phyloP scores from a whole-genome alignment of 2,888 invertebrate genomes.

The Drosophila longiperda region DNA sequence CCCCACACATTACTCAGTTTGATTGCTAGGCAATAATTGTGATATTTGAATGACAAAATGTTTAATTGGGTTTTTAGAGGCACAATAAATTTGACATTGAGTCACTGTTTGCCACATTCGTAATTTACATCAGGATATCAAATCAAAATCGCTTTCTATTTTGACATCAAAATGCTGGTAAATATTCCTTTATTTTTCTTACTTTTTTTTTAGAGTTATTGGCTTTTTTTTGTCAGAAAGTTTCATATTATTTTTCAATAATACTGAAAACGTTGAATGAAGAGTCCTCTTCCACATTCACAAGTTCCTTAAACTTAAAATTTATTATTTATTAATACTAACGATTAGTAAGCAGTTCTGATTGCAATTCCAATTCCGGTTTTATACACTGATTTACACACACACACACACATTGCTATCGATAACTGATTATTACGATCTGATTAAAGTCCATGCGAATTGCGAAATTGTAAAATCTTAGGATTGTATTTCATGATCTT shows the following conservation, averaged over 20 bases:
- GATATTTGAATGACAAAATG: slow-evolving; percentile 46
- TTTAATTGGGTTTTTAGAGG: slow-evolving; percentile 69
- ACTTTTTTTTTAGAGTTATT: background rate
- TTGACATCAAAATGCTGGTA: background rate
- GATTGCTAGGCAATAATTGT: slow-evolving; percentile 47
- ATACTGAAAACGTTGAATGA: background rate
- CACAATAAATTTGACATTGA: slow-evolving; percentile 49
- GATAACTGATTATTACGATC: slow-evolving; percentile 1
- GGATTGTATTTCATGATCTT: slow-evolving; percentile 11
- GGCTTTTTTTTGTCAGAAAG: background rate
- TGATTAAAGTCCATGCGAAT: slow-evolving; percentile 43
- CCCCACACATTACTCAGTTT: slow-evolving; percentile 8
- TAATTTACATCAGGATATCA: background rate
- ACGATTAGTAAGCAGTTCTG: background rate
- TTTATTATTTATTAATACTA: background rate
- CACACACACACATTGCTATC: background rate
- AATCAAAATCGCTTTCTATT: background rate
- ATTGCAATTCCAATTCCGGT: background rate
- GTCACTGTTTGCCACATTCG: slow-evolving; percentile 3
- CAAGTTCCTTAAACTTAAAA: no score
- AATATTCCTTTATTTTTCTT: background rate
- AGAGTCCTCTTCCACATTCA: background rate
- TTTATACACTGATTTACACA: slow-evolving; percentile 1
- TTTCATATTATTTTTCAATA: background rate
- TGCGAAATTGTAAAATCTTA: slow-evolving; percentile 10